These are phyloP conservation scores for Diorhabda sublineata DNA, from an alignment of 1,140 invertebrate species.

Conservation along the genomic window DNA sequence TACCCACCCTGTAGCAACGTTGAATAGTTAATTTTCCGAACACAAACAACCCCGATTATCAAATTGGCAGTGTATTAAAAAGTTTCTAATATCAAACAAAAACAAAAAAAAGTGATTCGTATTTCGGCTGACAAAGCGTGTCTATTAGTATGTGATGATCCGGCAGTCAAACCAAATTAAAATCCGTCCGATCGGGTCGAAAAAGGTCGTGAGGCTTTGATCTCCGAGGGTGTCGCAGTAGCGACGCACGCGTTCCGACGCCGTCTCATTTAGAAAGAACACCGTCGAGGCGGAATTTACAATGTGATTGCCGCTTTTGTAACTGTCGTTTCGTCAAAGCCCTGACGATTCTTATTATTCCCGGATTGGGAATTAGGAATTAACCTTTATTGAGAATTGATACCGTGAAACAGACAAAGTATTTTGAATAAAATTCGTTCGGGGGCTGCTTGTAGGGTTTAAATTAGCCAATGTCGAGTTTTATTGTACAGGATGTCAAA, in stretches of 20 bases:
- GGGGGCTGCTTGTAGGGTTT: no score
- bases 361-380: conserved; percentile 44
- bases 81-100: conserved; percentile 16
- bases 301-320: conserved; percentile 42
- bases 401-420: conserved; percentile 14
- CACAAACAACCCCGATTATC: no score
- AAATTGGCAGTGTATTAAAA: not conserved
- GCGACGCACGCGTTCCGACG: conserved; percentile 34
- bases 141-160: conserved; percentile 26
- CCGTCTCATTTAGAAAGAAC: conserved; percentile 38
- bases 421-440: not conserved
- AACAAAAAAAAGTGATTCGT: conserved; percentile 6
- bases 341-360: conserved; percentile 35
- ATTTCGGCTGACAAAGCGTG: conserved; percentile 18
- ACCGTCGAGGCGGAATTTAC: conserved; percentile 43
- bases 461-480: no score
- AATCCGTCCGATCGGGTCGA: conserved; percentile 23
- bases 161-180: conserved; percentile 35
- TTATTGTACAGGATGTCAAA: no score
- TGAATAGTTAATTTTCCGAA: no score
- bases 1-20: no score
- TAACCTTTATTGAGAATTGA: conserved; percentile 39
- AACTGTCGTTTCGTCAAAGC: conserved; percentile 34
- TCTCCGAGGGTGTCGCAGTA: conserved; percentile 27
- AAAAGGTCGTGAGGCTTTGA: conserved; percentile 24